Percentiles rank a stretch among this genome's conserved stretches.
phyloP scores from a whole-genome alignment of 2,888 invertebrate species.

The Eristalinus aeneus region DNA sequence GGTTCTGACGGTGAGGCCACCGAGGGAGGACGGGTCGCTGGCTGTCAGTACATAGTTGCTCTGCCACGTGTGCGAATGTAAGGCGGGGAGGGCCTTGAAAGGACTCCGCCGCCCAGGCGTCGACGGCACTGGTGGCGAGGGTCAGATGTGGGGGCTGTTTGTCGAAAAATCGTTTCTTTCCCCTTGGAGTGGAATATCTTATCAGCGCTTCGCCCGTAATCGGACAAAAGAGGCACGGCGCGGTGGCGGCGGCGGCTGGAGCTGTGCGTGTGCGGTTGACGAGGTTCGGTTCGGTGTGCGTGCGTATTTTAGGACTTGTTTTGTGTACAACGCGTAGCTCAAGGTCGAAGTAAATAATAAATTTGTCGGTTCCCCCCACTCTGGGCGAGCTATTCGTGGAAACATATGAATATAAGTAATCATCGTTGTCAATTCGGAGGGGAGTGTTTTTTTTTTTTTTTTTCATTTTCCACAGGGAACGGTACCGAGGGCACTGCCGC shows the following conservation, averaged over 20 bases:
- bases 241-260: neutral
- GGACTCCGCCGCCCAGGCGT: neutral
- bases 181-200: constrained; percentile 16
- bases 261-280: constrained; percentile 25
- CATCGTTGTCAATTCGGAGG: constrained; percentile 18
- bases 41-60: constrained; percentile 13
- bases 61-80: constrained; percentile 43
- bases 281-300: constrained; percentile 13
- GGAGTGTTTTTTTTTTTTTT: neutral
- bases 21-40: neutral
- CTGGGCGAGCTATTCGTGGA: neutral
- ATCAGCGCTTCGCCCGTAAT: constrained; percentile 39
- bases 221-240: neutral
- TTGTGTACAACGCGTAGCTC: constrained; percentile 58
- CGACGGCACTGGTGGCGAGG: neutral
- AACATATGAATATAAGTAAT: constrained; percentile 11
- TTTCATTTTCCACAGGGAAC: neutral
- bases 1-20: constrained; percentile 23
- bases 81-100: neutral
- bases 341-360: constrained; percentile 60
- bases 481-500: neutral
- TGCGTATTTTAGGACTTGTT: constrained; percentile 51
- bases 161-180: constrained; percentile 6
- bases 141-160: neutral
- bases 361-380: constrained; percentile 11